Evolutionary conservation across 2,113 vertebrate species (phyloP).

Genomic region (Phyllopteryx taeniolatus): DNA sequence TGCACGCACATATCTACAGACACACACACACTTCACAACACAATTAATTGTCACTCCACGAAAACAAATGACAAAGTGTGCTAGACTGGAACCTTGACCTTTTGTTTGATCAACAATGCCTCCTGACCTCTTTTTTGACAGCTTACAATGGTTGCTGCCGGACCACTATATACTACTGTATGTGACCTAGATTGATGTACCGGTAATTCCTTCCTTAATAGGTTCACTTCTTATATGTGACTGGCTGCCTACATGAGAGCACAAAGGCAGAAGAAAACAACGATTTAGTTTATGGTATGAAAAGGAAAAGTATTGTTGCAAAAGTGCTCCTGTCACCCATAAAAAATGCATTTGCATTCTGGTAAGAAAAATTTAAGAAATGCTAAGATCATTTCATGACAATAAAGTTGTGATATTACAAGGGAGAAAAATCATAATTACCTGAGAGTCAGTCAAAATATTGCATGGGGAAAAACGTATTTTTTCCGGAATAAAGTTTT

Average conservation of each 20-base stretch:
- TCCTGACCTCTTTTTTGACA: slow-evolving; percentile 26
- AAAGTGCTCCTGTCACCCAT: not conserved
- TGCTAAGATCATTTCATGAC: too few species aligned
- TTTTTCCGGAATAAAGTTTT: too few species aligned
- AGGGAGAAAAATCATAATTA: too few species aligned
- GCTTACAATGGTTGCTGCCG: not conserved
- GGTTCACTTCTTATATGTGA: not conserved
- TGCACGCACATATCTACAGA: not conserved
- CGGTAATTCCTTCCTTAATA: not conserved
- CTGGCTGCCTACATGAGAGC: not conserved
- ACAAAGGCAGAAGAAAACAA: not conserved
- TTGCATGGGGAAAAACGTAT: too few species aligned
- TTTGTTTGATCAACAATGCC: slow-evolving; percentile 44
- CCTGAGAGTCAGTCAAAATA: too few species aligned
- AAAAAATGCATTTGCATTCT: too few species aligned
- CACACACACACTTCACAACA: not conserved
- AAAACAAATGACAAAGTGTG: slow-evolving; percentile 56
- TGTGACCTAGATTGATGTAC: not conserved
- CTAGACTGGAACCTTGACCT: slow-evolving; percentile 59
- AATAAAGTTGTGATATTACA: too few species aligned
- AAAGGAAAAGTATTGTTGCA: not conserved
- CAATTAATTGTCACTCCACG: not conserved
- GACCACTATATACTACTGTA: not conserved
- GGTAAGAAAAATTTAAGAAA: too few species aligned
- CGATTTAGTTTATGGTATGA: not conserved